phyloP scores from a whole-genome alignment of 2,113 vertebrate species.

The Mellivora capensis region DNA sequence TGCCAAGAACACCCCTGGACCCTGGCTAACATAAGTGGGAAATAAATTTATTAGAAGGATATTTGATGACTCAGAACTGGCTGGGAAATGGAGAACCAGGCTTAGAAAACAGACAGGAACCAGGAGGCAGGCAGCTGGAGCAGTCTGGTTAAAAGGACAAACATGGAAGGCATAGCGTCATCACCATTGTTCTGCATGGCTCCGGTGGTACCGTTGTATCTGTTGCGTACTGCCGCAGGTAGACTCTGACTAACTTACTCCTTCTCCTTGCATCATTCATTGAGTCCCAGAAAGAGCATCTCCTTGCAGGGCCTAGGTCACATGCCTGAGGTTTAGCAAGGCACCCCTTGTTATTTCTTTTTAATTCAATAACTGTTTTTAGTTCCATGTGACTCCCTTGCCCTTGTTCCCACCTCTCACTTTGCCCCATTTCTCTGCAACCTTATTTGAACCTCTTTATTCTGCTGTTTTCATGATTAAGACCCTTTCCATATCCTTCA shows the following conservation, averaged over 20 bases:
- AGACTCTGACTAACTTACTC: background rate
- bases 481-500: background rate
- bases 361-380: background rate
- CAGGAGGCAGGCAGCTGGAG: background rate
- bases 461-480: background rate
- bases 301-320: background rate
- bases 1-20: background rate
- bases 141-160: background rate
- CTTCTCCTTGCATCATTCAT: background rate
- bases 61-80: constrained; percentile 17
- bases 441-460: background rate
- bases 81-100: background rate
- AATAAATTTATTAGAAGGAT: constrained; percentile 28
- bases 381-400: background rate
- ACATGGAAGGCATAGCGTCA: background rate
- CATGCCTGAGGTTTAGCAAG: background rate
- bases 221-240: background rate
- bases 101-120: background rate
- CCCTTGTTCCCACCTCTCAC: background rate
- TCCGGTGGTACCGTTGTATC: background rate
- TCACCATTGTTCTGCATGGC: background rate
- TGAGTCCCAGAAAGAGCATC: background rate
- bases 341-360: constrained; percentile 21
- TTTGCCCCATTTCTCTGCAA: background rate
- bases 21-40: background rate